Conservation (phyloP, 2,888 invertebrate species). For the Campoplex capitator region DNA sequence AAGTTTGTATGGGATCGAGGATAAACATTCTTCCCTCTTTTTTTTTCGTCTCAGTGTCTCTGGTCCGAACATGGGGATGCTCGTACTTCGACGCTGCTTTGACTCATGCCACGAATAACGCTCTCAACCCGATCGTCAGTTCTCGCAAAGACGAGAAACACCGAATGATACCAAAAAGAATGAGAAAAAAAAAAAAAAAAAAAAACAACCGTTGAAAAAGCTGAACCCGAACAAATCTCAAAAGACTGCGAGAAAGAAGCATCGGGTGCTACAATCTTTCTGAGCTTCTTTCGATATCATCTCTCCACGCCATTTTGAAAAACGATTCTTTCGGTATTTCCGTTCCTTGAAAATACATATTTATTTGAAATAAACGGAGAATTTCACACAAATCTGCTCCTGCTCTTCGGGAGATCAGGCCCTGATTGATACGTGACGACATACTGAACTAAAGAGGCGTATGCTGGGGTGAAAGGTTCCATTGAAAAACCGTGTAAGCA, state of each 20-base stretch:
- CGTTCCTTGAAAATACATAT: background rate
- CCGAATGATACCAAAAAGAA: background rate
- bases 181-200: constrained; percentile 1
- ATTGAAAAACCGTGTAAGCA: constrained; percentile 28
- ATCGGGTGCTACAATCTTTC: background rate
- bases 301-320: background rate
- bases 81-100: constrained; percentile 36
- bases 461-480: background rate
- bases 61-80: background rate
- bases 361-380: background rate
- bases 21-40: constrained; percentile 56
- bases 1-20: constrained; percentile 56
- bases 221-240: background rate
- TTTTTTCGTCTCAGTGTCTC: constrained; percentile 1
- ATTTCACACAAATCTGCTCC: constrained; percentile 1
- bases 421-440: background rate
- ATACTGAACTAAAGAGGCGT: background rate
- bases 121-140: constrained; percentile 43
- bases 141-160: background rate
- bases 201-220: constrained; percentile 1
- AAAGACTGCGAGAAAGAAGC: background rate
- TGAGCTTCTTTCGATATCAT: background rate
- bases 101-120: constrained; percentile 49
- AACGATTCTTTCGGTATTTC: background rate
- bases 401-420: background rate